Percentiles rank a stretch among this genome's conserved stretches.
Evolutionary conservation across 2,888 invertebrate genomes (phyloP).

Genomic region (Amiota mariae): DNA sequence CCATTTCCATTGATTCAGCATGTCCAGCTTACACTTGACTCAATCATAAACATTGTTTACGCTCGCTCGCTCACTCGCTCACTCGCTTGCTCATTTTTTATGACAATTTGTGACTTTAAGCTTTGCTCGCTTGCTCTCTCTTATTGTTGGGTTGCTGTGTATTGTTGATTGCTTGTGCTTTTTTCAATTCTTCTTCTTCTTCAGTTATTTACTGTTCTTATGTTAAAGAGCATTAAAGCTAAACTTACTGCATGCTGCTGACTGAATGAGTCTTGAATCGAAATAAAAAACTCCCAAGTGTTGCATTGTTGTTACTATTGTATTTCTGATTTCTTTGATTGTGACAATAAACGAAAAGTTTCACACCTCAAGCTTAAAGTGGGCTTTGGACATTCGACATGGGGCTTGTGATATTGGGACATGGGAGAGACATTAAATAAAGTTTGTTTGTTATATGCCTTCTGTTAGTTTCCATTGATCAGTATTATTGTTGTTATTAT

Average conservation of each 20-base stretch:
- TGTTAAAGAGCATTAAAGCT: slow-evolving; percentile 22
- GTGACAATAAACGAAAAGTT: slow-evolving; percentile 69
- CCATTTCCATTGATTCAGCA: neutral
- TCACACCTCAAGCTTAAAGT: slow-evolving; percentile 68
- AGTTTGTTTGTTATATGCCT: slow-evolving; percentile 50
- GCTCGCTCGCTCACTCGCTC: slow-evolving; percentile 18
- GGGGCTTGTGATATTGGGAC: too few relatives aligned
- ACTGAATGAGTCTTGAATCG: neutral
- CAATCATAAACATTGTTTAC: too few relatives aligned
- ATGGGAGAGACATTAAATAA: slow-evolving; percentile 27
- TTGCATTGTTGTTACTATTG: neutral
- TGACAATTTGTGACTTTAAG: slow-evolving; percentile 63
- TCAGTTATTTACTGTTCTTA: neutral
- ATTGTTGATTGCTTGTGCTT: neutral
- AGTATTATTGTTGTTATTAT: too few relatives aligned
- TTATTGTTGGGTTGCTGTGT: neutral
- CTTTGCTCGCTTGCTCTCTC: slow-evolving; percentile 16
- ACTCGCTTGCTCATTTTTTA: slow-evolving; percentile 40
- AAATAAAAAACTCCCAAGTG: neutral
- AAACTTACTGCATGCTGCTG: slow-evolving; percentile 29
- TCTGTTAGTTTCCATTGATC: slow-evolving; percentile 32
- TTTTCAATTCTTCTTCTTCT: neutral
- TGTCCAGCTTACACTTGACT: slow-evolving; percentile 6
- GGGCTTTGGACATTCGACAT: slow-evolving; percentile 36
- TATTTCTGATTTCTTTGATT: neutral